Percentiles rank a stretch among this genome's conserved stretches.
Evolutionary conservation across 2,888 invertebrate genomes (phyloP).

Genomic region (Mycalesis mineus): DNA sequence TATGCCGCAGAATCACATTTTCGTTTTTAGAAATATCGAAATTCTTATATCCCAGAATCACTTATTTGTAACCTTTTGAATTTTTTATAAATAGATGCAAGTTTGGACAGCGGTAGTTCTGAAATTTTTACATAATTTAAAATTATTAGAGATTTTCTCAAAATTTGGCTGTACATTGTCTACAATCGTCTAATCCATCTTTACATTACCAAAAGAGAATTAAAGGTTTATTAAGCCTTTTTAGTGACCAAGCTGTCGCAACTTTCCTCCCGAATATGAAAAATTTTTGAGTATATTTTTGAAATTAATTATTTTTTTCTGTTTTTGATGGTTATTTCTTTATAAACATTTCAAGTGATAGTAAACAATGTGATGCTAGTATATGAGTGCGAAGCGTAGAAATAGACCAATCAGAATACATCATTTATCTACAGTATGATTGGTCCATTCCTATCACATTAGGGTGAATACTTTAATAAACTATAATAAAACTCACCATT

Average conservation of each 20-base stretch:
- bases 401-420: background rate
- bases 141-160: background rate
- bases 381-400: background rate
- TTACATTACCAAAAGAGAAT: no score
- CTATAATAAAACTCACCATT: slow-evolving; percentile 56
- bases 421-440: background rate
- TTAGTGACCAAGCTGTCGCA: no score
- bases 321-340: no score
- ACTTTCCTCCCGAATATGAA: no score
- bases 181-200: background rate
- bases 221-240: no score
- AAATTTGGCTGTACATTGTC: background rate
- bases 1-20: no score
- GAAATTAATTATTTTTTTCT: no score
- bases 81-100: no score
- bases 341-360: background rate
- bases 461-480: background rate
- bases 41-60: no score
- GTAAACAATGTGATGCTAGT: background rate
- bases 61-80: no score
- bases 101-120: background rate
- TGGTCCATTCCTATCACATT: background rate
- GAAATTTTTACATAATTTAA: background rate
- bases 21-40: no score
- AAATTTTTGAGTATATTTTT: no score